These are phyloP conservation scores for Macroteleia sp. DNA, from an alignment of 2,888 invertebrate species.

Conservation along the genomic window DNA sequence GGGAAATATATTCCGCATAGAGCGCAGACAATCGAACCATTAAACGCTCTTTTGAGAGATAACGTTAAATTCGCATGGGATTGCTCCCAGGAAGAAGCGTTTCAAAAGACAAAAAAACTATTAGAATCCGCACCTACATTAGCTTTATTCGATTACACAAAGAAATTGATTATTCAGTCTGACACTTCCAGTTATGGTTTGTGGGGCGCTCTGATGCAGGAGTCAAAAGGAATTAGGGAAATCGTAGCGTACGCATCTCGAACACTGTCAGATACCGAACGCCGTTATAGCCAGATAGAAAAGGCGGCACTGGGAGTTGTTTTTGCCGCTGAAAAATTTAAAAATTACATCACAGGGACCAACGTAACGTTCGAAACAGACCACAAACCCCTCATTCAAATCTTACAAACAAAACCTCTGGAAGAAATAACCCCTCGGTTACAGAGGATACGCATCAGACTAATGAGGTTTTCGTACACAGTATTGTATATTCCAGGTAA, in stretches of 20 bases:
- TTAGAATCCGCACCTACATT: slow-evolving; percentile 32
- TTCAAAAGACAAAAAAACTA: slow-evolving; percentile 61
- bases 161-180: no score
- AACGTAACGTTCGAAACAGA: slow-evolving; percentile 75
- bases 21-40: slow-evolving; percentile 60
- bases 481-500: no score
- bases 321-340: no score
- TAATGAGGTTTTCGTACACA: no score
- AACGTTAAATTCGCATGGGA: slow-evolving; percentile 10
- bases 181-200: no score
- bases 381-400: slow-evolving; percentile 76
- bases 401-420: slow-evolving; percentile 76
- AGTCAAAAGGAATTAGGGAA: slow-evolving; percentile 63
- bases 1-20: slow-evolving; percentile 56
- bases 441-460: slow-evolving; percentile 75
- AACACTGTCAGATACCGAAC: slow-evolving; percentile 67
- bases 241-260: slow-evolving; percentile 76
- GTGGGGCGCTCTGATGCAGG: slow-evolving; percentile 71
- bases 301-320: slow-evolving; percentile 73
- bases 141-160: neutral
- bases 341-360: no score
- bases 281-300: slow-evolving; percentile 78
- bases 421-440: slow-evolving; percentile 74
- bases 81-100: slow-evolving; percentile 60
- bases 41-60: slow-evolving; percentile 64